Evolutionary conservation across 2,888 invertebrate species (phyloP), one percentile per base, ranked within the genome.

Genomic region (Crematogaster levior): DNA sequence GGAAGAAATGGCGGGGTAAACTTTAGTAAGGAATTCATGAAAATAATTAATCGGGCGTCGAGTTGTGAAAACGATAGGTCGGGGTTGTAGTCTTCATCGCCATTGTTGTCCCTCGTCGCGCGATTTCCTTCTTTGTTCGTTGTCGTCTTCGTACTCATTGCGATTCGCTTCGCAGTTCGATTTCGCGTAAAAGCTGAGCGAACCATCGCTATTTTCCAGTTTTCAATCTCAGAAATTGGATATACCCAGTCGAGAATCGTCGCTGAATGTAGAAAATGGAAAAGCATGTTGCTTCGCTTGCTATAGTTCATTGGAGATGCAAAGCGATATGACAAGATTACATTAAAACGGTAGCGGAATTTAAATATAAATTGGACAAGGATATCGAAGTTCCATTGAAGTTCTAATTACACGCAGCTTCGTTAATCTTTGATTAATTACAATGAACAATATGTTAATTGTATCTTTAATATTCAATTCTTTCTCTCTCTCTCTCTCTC

Each of bases 21-120:
- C 77, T 79, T 79, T 30, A 43, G 77, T 40, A 30, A 70, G 56
- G 43, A 70, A 56, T 43, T 70, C 56, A 43, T 68, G 43, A 56
- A 68, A 79, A 79, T 79, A 79, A 79, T 79, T 79, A 79, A 79
- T 79, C 43, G 77, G 43, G 40, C 68, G 43, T 75, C 74, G 37
- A 63, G 37, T 70, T 70, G 53, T 24, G 77, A 70, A 79, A 70
- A 56, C 77, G 77, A 79, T 79, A 70, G 77, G 68, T 66, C 66
- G 48, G 30, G 40, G 18, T 66, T 63, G 70, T 68, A 53, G 75
- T 51, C 56, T 27, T 56, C 72, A 24, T 12, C 12, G 24, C 18
- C 30, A 30, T 43, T 77, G 77, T 77, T 66, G 24, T 56, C 40
- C 9, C 53, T 66, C 51, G 63, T 40, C 40, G 66, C 40, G 30